These are phyloP conservation scores for Coenonympha arcania DNA, from an alignment of 2,888 invertebrate genomes.

Conservation along the genomic window DNA sequence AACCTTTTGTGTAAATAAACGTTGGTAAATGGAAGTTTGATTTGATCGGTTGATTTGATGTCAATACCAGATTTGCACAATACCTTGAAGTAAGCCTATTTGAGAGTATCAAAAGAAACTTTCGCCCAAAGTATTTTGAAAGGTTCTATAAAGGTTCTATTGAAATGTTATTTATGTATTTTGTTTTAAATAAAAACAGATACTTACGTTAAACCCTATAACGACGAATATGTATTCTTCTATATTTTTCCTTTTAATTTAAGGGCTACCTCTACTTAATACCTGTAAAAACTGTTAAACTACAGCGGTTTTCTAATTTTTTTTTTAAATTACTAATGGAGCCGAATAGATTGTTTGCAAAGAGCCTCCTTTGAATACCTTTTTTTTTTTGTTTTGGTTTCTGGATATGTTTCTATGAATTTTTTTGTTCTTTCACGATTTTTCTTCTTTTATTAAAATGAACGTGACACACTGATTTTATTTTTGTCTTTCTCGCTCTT, in stretches of 20 bases:
- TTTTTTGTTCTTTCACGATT: too few species aligned
- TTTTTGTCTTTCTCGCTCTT: too few species aligned
- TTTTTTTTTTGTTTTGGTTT: too few species aligned
- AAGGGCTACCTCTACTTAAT: too few species aligned
- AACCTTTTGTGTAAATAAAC: neutral
- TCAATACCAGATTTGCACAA: neutral
- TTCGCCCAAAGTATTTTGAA: neutral
- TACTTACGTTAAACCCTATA: neutral
- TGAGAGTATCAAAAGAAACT: conserved; percentile 1
- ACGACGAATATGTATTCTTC: neutral
- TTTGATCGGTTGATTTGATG: conserved; percentile 6
- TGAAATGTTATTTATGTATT: neutral
- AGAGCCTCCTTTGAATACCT: too few species aligned
- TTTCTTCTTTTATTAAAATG: neutral
- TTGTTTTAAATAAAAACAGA: neutral
- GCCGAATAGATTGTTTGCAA: too few species aligned
- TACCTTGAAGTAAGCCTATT: neutral
- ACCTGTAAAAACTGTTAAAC: too few species aligned
- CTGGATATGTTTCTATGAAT: too few species aligned
- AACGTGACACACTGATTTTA: neutral
- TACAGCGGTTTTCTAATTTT: too few species aligned
- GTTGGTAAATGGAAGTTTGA: neutral
- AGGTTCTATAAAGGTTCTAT: neutral
- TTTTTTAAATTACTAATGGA: too few species aligned
- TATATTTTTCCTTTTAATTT: too few species aligned